Percentiles rank a stretch among this genome's conserved stretches.
Evolutionary conservation across 2,888 invertebrate species (phyloP).

Genomic region (Petrophora chlorosata): DNA sequence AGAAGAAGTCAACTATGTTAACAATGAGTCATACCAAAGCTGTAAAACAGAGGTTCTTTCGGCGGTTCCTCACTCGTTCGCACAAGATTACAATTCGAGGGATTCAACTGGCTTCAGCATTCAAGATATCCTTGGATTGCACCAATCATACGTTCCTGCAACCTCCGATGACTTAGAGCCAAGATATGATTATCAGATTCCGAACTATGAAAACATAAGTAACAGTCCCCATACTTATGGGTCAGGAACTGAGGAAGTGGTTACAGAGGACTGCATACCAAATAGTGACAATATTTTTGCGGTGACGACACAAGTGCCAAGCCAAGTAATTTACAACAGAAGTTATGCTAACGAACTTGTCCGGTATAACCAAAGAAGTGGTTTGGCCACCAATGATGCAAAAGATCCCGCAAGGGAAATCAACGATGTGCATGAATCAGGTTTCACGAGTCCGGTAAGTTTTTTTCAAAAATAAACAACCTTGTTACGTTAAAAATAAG

Average conservation of each 20-base stretch:
- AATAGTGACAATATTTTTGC: constrained; percentile 53
- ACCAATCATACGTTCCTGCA: constrained; percentile 61
- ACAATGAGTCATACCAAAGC: constrained; percentile 54
- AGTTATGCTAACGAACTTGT: constrained; percentile 63
- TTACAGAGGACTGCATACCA: constrained; percentile 54
- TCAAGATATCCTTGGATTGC: constrained; percentile 76
- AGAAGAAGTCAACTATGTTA: constrained; percentile 57
- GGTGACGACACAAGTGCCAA: constrained; percentile 48
- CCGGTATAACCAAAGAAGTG: constrained; percentile 60
- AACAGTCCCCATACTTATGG: constrained; percentile 69
- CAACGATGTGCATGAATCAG: constrained; percentile 59
- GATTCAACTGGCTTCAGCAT: constrained; percentile 79
- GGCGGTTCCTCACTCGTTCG: constrained; percentile 60
- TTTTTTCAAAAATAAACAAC: constrained; percentile 41
- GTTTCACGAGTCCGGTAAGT: constrained; percentile 70
- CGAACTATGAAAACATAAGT: constrained; percentile 70
- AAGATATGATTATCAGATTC: constrained; percentile 69
- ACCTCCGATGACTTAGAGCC: constrained; percentile 57
- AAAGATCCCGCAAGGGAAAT: constrained; percentile 63
- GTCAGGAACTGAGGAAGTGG: constrained; percentile 61
- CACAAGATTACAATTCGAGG: constrained; percentile 77
- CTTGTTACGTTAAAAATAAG: constrained; percentile 40
- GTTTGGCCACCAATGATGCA: constrained; percentile 52
- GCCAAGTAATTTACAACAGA: constrained; percentile 61
- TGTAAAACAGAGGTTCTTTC: constrained; percentile 63